Percentiles rank a stretch among this genome's conserved stretches.
Conservation (phyloP, 2,113 vertebrate genomes). For the Grammomys dolichurus region DNA sequence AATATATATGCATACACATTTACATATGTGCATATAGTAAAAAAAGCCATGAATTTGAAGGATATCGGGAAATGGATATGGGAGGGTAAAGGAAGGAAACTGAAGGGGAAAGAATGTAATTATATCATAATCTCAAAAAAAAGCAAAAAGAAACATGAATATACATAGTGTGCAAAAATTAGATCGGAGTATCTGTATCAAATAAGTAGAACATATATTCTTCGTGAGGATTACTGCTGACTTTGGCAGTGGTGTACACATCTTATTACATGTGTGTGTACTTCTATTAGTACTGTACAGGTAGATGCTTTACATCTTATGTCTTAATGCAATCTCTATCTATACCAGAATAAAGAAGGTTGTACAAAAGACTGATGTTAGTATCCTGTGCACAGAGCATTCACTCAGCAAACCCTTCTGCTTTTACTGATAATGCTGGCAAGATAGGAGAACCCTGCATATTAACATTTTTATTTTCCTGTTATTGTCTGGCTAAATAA, state of each 20-base stretch:
- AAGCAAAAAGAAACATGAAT: not conserved
- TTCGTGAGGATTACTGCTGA: not conserved
- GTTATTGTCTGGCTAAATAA: slow-evolving; percentile 2
- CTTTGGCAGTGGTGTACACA: not conserved
- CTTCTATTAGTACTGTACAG: not conserved
- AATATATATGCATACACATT: not conserved
- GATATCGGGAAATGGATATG: not conserved
- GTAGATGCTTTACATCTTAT: not conserved
- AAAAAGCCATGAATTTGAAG: not conserved
- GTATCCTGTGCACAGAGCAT: not conserved
- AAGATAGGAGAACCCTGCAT: not conserved
- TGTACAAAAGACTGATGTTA: not conserved
- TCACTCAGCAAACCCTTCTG: not conserved
- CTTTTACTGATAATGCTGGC: not conserved
- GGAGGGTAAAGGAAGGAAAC: not conserved
- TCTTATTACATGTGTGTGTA: not conserved
- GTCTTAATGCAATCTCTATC: not conserved
- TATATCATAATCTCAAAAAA: not conserved
- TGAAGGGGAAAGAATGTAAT: not conserved
- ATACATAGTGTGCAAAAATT: not conserved
- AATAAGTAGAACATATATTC: not conserved
- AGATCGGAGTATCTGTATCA: not conserved
- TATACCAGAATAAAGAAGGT: not conserved
- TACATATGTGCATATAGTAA: not conserved
- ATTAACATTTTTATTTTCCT: not conserved